A percentile compares a stretch with the other conserved stretches of the same genome.
Conservation (phyloP, 1,140 invertebrate species). For the Drosophila nigromelanica region DNA sequence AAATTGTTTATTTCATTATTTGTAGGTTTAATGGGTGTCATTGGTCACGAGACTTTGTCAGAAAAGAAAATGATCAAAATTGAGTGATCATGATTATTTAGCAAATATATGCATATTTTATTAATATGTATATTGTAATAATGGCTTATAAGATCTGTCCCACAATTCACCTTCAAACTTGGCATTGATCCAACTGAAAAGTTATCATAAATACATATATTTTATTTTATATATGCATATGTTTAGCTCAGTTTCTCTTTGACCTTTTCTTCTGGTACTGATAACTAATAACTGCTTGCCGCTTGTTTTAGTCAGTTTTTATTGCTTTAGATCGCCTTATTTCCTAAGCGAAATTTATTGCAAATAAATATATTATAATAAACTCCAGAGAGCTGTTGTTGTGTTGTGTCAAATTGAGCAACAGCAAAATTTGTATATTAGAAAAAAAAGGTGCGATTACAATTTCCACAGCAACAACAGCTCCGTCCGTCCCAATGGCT, state of each 20-base stretch:
- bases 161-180: slow-evolving; percentile 32
- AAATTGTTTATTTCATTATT: slow-evolving; percentile 26
- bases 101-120: not conserved
- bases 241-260: not conserved
- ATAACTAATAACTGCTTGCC: slow-evolving; percentile 18
- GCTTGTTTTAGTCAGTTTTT: slow-evolving; percentile 44
- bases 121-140: slow-evolving; percentile 8
- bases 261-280: not conserved
- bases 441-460: not conserved
- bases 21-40: not conserved
- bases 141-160: slow-evolving; percentile 25
- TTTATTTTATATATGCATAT: not conserved
- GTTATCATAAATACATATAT: slow-evolving; percentile 8
- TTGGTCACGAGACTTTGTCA: slow-evolving; percentile 27
- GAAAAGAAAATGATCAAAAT: slow-evolving; percentile 3
- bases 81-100: slow-evolving; percentile 12
- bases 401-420: slow-evolving; percentile 30
- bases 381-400: slow-evolving; percentile 38
- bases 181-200: slow-evolving; percentile 10
- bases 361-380: slow-evolving; percentile 51
- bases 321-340: slow-evolving; percentile 16
- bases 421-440: slow-evolving; percentile 20
- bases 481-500: not conserved
- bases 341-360: slow-evolving; percentile 22
- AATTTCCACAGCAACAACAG: not conserved